phyloP scores from a whole-genome alignment of 2,797 vertebrate genomes.

The Apodemus agrarius region DNA sequence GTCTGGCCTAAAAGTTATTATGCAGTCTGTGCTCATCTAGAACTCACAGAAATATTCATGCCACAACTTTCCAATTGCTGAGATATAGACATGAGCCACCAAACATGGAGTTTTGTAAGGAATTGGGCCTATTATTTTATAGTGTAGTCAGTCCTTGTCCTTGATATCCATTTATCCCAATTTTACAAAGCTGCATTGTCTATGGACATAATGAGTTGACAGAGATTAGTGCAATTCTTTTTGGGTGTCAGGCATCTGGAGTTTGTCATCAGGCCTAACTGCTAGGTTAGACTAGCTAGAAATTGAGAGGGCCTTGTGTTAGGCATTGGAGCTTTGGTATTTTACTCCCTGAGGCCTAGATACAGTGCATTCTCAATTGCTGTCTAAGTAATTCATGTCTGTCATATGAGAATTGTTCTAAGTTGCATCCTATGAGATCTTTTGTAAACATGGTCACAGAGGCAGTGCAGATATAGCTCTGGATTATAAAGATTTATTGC shows the following conservation, averaged over 20 bases:
- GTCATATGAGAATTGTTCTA: conserved; percentile 37
- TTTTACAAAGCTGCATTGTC: neutral
- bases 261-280: neutral
- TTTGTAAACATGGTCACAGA: conserved; percentile 48
- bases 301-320: neutral
- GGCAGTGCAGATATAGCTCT: neutral
- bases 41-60: neutral
- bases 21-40: neutral
- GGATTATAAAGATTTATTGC: conserved; percentile 39
- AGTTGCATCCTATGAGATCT: neutral
- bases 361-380: conserved; percentile 23
- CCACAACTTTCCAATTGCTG: neutral
- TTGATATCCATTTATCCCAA: conserved; percentile 1
- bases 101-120: neutral
- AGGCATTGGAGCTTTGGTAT: neutral
- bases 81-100: neutral
- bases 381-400: conserved; percentile 31
- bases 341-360: neutral
- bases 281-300: neutral
- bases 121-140: neutral
- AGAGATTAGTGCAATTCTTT: neutral
- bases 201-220: neutral
- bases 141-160: neutral
- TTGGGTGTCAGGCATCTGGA: neutral
- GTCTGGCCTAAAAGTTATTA: neutral